These are phyloP conservation scores for Amaurobius ferox DNA, from an alignment of 2,888 invertebrate genomes.

Conservation along the genomic window DNA sequence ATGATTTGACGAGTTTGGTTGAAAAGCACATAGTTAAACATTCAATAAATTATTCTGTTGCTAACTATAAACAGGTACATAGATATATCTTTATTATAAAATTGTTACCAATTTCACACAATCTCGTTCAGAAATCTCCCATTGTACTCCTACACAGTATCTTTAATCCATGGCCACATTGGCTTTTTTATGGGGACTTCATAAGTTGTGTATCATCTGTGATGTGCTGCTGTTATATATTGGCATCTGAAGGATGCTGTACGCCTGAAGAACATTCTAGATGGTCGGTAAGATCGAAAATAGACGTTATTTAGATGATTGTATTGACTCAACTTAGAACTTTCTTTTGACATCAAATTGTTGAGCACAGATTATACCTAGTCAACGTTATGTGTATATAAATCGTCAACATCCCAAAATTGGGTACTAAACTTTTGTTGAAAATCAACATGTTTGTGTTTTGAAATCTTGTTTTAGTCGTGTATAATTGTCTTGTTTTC, in stretches of 20 bases:
- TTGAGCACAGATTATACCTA: conserved; percentile 26
- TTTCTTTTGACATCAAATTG: conserved; percentile 37
- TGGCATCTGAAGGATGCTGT: conserved; percentile 34
- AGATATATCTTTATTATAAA: conserved; percentile 14
- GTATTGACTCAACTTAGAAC: conserved; percentile 25
- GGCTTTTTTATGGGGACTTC: conserved; percentile 42
- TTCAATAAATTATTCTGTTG: no score
- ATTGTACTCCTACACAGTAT: conserved; percentile 19
- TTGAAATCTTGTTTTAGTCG: neutral
- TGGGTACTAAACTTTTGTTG: conserved; percentile 11
- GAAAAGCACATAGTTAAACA: no score
- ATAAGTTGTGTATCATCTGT: conserved; percentile 55
- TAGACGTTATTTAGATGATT: conserved; percentile 51
- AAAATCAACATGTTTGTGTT: neutral
- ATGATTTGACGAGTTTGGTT: no score
- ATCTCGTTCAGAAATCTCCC: conserved; percentile 36
- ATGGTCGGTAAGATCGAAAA: conserved; percentile 24
- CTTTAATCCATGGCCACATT: conserved; percentile 46
- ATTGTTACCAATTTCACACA: conserved; percentile 7
- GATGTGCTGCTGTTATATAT: conserved; percentile 46
- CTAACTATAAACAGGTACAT: no score
- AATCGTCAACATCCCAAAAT: conserved; percentile 9
- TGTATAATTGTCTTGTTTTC: neutral
- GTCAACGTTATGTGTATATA: conserved; percentile 27
- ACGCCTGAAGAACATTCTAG: conserved; percentile 53